These are phyloP conservation scores for Sebastiscus albofasciatus DNA, from an alignment of 2,797 vertebrate species.

Conservation along the genomic window DNA sequence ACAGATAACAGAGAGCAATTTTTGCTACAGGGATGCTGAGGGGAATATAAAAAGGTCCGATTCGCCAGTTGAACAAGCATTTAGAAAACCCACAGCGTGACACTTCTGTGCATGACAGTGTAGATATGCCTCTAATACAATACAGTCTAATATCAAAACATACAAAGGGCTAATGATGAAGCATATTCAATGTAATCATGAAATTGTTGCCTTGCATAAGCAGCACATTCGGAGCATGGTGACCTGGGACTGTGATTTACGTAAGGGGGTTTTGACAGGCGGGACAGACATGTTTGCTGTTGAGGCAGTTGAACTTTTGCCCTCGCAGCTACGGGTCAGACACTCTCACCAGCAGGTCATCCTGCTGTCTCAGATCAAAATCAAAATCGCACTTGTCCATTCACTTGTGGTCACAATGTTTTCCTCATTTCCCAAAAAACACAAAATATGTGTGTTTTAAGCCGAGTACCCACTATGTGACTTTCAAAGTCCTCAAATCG, in stretches of 20 bases:
- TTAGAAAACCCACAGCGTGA: background rate
- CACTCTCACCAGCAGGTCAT: slow-evolving; percentile 14
- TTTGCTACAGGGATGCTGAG: slow-evolving; percentile 4
- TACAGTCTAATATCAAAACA: slow-evolving; percentile 2
- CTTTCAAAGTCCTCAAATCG: background rate
- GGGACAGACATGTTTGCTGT: slow-evolving; percentile 37
- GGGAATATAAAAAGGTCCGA: slow-evolving; percentile 26
- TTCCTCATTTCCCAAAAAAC: background rate
- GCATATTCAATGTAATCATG: slow-evolving; percentile 23
- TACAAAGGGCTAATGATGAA: slow-evolving; percentile 26
- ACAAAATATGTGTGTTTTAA: background rate
- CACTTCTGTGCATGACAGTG: background rate
- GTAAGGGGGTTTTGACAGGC: slow-evolving; percentile 17
- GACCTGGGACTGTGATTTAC: slow-evolving; percentile 19
- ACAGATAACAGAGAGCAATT: slow-evolving; percentile 22
- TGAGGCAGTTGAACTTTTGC: slow-evolving; percentile 46
- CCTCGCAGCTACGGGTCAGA: slow-evolving; percentile 51
- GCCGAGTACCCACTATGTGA: no score
- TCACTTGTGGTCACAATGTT: background rate
- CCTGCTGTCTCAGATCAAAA: slow-evolving; percentile 40
- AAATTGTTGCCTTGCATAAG: slow-evolving; percentile 25
- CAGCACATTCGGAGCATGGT: background rate
- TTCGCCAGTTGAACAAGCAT: background rate
- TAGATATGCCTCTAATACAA: background rate
- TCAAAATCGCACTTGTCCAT: slow-evolving; percentile 38